Evolutionary conservation across 2,888 invertebrate species (phyloP).

Genomic region (Drosophila infuscata): DNA sequence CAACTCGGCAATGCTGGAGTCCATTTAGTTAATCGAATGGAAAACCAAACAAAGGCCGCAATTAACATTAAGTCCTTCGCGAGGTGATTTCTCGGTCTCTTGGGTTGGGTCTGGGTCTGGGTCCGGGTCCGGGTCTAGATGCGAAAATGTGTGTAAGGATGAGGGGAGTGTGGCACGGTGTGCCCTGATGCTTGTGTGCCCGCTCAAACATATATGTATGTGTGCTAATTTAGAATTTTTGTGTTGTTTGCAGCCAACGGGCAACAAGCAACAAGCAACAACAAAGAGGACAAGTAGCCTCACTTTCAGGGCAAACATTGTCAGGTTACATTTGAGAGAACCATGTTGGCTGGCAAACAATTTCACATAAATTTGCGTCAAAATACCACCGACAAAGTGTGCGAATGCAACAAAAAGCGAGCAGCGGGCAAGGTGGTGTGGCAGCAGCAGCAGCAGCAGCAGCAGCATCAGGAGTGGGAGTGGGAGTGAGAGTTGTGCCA

Average conservation of each 20-base stretch:
- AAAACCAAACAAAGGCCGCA: slow-evolving; percentile 69
- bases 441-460: slow-evolving; percentile 2
- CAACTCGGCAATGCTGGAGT: slow-evolving; percentile 23
- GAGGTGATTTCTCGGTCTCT: slow-evolving; percentile 3
- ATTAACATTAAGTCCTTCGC: slow-evolving; percentile 65
- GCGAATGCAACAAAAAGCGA: slow-evolving; percentile 58
- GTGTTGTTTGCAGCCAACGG: slow-evolving; percentile 26
- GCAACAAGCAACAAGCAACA: background rate
- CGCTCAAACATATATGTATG: slow-evolving; percentile 41
- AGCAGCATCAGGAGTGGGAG: background rate
- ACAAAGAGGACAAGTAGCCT: slow-evolving; percentile 1
- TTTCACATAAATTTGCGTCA: slow-evolving; percentile 72
- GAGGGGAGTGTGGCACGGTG: background rate
- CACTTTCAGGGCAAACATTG: slow-evolving; percentile 21
- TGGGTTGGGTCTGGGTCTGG: background rate
- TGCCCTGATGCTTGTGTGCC: background rate
- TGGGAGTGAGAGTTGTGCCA: slow-evolving; percentile 10
- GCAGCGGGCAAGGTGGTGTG: slow-evolving; percentile 8
- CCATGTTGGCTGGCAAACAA: slow-evolving; percentile 59
- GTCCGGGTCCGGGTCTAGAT: background rate
- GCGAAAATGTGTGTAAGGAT: background rate
- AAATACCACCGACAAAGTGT: slow-evolving; percentile 65
- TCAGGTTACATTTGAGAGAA: slow-evolving; percentile 70
- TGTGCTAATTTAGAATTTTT: slow-evolving; percentile 58
- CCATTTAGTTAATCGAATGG: slow-evolving; percentile 68